phyloP scores from a whole-genome alignment of 2,888 invertebrate genomes.

The Diarsia brunnea region DNA sequence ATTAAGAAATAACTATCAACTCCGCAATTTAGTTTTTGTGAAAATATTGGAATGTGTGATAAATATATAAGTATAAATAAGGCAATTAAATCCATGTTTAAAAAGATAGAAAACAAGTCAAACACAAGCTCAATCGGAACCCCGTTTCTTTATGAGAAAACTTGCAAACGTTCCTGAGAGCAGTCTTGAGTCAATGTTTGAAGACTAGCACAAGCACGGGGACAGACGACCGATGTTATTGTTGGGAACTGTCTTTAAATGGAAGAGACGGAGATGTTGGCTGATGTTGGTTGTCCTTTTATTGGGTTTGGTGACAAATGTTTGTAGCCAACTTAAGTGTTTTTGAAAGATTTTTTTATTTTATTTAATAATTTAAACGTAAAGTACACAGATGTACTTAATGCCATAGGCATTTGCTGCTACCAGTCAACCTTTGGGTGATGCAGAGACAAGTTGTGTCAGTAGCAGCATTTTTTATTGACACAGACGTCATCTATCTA shows the following conservation, averaged over 20 bases:
- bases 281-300: not conserved
- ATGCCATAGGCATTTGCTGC: no score
- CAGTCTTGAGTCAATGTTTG: constrained; percentile 52
- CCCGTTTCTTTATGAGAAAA: constrained; percentile 41
- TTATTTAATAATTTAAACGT: no score
- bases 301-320: constrained; percentile 11
- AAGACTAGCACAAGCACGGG: not conserved
- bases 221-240: constrained; percentile 43
- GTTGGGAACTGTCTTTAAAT: constrained; percentile 4
- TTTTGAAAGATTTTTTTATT: no score
- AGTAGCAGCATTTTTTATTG: no score
- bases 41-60: no score
- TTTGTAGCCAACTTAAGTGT: not conserved
- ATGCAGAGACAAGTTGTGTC: no score
- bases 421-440: no score
- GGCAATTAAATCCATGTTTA: not conserved
- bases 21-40: no score
- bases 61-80: no score
- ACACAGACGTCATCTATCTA: not conserved
- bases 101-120: constrained; percentile 25
- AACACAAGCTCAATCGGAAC: constrained; percentile 29
- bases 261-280: not conserved
- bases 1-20: no score
- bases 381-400: no score
- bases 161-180: constrained; percentile 29